Evolutionary conservation across 1,140 invertebrate species (phyloP).

Genomic region (Bacillus rossius): DNA sequence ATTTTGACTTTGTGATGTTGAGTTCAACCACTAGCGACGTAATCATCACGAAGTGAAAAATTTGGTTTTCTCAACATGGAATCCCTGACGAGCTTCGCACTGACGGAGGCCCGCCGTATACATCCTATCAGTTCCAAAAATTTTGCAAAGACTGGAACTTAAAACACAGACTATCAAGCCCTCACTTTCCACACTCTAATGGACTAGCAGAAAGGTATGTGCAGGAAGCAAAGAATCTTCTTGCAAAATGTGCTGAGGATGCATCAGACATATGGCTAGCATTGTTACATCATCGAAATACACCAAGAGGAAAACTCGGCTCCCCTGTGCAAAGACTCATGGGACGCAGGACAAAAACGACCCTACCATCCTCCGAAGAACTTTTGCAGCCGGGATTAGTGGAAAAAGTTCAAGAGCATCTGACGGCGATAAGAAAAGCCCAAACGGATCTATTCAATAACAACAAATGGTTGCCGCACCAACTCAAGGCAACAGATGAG

Average conservation of each 20-base stretch:
- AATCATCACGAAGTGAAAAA: neutral
- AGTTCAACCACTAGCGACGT: neutral
- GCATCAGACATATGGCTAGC: neutral
- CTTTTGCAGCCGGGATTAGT: neutral
- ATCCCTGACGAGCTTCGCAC: neutral
- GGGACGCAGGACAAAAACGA: conserved; percentile 2
- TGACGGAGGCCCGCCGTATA: neutral
- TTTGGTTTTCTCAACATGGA: conserved; percentile 6
- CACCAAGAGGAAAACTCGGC: neutral
- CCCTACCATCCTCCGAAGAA: neutral
- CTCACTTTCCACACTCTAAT: conserved; percentile 9
- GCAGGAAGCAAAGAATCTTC: conserved; percentile 13
- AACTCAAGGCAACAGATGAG: too few species aligned
- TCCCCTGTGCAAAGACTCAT: conserved; percentile 3
- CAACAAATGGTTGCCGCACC: too few species aligned
- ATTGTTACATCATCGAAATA: neutral
- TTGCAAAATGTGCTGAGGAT: neutral
- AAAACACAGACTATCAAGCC: neutral
- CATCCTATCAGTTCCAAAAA: conserved; percentile 1
- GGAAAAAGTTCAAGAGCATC: too few species aligned
- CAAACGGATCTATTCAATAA: too few species aligned
- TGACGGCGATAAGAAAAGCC: too few species aligned
- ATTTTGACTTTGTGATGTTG: neutral
- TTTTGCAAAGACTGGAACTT: conserved; percentile 7
- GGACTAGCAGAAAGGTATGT: conserved; percentile 14